Evolutionary conservation across 1,140 invertebrate species (phyloP).

Genomic region (Drosophila kepulauana): DNA sequence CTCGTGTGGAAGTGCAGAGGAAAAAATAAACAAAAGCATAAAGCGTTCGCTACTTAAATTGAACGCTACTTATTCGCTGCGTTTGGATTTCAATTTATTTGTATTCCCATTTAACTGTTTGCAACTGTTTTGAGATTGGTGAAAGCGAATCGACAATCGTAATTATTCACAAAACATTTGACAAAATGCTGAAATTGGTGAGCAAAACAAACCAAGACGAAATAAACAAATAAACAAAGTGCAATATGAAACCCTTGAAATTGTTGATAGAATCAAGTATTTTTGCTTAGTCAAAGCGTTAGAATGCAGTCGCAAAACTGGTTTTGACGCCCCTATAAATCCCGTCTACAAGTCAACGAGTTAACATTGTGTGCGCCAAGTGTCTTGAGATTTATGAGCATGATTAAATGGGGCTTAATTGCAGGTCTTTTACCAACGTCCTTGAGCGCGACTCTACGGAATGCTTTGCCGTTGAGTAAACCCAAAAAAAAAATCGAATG

Average conservation of each 20-base stretch:
- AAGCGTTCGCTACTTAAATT: conserved; percentile 25
- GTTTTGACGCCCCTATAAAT: conserved; percentile 28
- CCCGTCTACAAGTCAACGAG: conserved; percentile 4
- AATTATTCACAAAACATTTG: conserved; percentile 20
- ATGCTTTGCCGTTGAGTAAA: conserved; percentile 18
- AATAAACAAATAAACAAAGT: neutral
- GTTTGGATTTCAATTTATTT: conserved; percentile 30
- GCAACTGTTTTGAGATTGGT: conserved; percentile 64
- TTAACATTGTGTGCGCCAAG: conserved; percentile 30
- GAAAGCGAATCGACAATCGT: conserved; percentile 66
- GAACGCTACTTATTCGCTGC: conserved; percentile 11
- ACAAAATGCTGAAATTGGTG: conserved; percentile 64
- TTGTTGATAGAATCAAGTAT: conserved; percentile 13
- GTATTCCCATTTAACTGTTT: neutral
- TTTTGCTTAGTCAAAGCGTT: conserved; percentile 35
- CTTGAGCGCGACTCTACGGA: conserved; percentile 33
- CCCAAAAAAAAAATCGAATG: conserved; percentile 4
- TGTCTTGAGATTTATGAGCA: conserved; percentile 45
- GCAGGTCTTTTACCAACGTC: conserved; percentile 38
- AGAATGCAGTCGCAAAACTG: conserved; percentile 48
- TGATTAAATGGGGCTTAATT: conserved; percentile 61
- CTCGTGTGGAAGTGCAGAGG: conserved; percentile 81
- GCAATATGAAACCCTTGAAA: conserved; percentile 30
- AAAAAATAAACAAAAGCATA: neutral
- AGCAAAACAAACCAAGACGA: conserved; percentile 45